Base-by-base conservation (phyloP, 2,888 invertebrate genomes). In the Abrostola triplasia region DNA sequence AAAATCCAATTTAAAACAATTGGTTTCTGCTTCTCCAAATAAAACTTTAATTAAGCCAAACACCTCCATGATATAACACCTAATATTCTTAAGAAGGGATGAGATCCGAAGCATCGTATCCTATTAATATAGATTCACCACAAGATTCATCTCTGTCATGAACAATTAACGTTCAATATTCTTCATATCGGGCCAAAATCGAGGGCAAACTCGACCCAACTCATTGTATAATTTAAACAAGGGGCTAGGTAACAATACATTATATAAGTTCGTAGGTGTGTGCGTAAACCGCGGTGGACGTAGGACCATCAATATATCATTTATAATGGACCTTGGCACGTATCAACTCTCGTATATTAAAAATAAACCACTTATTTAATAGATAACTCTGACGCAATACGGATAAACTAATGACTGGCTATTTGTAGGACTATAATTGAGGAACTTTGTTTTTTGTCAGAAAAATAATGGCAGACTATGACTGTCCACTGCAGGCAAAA, bases 291-390 rank as follows among this genome's bases (percentile, higher is more conserved):
- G 35, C 4, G 47, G 35, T 54, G 47, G 24, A 24, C 24, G 24
- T 24, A 24, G 38, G 44, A 49, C 11, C 54, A 42, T 10, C 42
- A 13, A 8, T 61, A 42, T 62, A 67, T 76, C 59, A 73, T 73
- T 50, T 59, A 59, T 62, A 76, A 75, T 62, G 64, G 58, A 41
- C 13, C 53, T 75, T 75, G 75, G 77, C 75, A 67, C 73, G 57
- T 59, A 50, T 58, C 54, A 55, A 54, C 38, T 36, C 59, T 55
- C 52, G 40, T 13, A 36, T 58, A 64, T 67, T 66, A 73, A 70
- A 75, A 70, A 73, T 73, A 76, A 73, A 73, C 12, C 60, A 35
- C 37, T 76, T 58, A 61, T 69, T 67, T 59, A 54, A 64, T 64
- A 47, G 41, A 58, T 11, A 10, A 10, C 8, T 24, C 12, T 67